phyloP scores from a whole-genome alignment of 2,797 vertebrate species.

The Glyptemys insculpta region DNA sequence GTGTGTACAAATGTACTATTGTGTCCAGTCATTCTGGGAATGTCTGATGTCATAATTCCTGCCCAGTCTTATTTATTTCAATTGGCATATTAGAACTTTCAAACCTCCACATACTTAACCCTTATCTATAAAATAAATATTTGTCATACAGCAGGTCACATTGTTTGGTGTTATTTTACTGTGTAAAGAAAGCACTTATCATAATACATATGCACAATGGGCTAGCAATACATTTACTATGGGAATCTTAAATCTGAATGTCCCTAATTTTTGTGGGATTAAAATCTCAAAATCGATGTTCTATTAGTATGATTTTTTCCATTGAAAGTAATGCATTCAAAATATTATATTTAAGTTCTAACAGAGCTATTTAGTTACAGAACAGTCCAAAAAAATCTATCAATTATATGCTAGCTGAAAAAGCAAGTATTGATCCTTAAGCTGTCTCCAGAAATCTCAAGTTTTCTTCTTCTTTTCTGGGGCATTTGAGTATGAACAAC shows the following conservation, averaged over 20 bases:
- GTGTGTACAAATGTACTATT: not conserved
- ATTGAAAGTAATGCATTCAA: slow-evolving; percentile 33
- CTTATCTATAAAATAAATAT: slow-evolving; percentile 66
- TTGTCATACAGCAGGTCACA: slow-evolving; percentile 25
- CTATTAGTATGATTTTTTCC: not conserved
- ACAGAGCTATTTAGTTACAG: slow-evolving; percentile 12
- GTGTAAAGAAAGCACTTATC: slow-evolving; percentile 32
- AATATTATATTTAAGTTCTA: slow-evolving; percentile 42
- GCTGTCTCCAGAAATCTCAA: slow-evolving; percentile 29
- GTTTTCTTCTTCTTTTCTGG: slow-evolving; percentile 26
- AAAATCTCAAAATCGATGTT: slow-evolving; percentile 32
- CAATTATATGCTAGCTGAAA: not conserved
- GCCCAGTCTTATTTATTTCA: slow-evolving; percentile 63
- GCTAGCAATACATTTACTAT: slow-evolving; percentile 9
- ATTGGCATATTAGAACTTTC: slow-evolving; percentile 52
- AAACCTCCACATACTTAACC: not conserved
- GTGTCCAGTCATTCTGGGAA: not conserved
- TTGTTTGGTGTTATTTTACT: slow-evolving; percentile 4
- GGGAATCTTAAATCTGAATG: slow-evolving; percentile 25
- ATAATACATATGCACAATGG: slow-evolving; percentile 34
- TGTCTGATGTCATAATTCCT: slow-evolving; percentile 19
- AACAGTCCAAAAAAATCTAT: slow-evolving; percentile 1
- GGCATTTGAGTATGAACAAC: slow-evolving; percentile 26
- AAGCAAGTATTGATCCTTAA: not conserved
- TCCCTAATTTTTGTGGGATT: slow-evolving; percentile 35